Evolutionary conservation across 2,797 vertebrate genomes (phyloP).

Genomic region (Buphagus erythrorhynchus): DNA sequence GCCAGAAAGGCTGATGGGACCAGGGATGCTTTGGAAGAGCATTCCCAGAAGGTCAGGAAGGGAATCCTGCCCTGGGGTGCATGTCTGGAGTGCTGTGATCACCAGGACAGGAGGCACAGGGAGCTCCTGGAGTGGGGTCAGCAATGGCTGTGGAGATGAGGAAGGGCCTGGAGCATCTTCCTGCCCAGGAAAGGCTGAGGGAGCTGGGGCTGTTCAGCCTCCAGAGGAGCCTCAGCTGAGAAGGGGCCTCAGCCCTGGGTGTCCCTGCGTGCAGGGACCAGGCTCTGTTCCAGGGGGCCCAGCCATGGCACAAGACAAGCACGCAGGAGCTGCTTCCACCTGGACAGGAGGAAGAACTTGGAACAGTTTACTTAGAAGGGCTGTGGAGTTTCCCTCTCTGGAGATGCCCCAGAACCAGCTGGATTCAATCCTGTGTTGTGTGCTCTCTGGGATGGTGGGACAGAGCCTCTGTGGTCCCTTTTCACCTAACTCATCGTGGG

Average conservation of each 20-base stretch:
- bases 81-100: background rate
- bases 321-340: background rate
- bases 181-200: background rate
- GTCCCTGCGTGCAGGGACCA: background rate
- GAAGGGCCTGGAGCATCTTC: background rate
- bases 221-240: background rate
- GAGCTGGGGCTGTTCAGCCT: background rate
- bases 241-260: background rate
- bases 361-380: no score
- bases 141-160: accelerated
- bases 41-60: background rate
- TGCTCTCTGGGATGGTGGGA: background rate
- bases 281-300: background rate
- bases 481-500: background rate
- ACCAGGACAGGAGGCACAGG: background rate
- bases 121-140: background rate
- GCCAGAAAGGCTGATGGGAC: no score
- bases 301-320: background rate
- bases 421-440: no score
- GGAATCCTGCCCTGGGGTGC: background rate
- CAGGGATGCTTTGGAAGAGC: background rate
- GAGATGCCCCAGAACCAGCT: background rate
- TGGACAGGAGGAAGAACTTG: background rate
- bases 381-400: background rate
- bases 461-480: background rate